phyloP scores from a whole-genome alignment of 2,113 vertebrate genomes.

The Gasterosteus aculeatus region DNA sequence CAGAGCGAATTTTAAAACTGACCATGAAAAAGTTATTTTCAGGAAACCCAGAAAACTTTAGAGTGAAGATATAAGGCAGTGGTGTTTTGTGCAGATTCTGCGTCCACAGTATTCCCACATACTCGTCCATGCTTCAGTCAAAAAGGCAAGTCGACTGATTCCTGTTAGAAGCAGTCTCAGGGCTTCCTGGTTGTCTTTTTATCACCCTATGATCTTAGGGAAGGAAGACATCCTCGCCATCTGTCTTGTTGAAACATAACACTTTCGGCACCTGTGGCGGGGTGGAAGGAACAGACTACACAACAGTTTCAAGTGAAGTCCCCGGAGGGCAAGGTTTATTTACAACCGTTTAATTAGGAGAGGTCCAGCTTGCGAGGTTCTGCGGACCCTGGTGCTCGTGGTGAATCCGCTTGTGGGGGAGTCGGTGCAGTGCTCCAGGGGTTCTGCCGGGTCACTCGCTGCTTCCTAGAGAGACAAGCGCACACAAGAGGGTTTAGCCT shows the following conservation, averaged over 20 bases:
- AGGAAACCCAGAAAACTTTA: background rate
- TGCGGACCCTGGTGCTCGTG: no score
- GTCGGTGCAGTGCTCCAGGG: no score
- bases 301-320: no score
- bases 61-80: background rate
- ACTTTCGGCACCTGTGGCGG: background rate
- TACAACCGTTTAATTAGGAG: no score
- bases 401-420: no score
- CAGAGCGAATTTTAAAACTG: background rate
- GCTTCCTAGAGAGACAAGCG: no score
- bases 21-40: background rate
- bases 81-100: background rate
- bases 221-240: background rate
- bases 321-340: no score
- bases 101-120: background rate
- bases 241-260: slow-evolving; percentile 3
- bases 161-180: background rate
- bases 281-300: no score
- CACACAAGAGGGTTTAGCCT: no score
- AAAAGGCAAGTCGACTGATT: background rate
- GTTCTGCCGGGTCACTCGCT: no score
- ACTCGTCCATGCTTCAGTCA: background rate
- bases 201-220: background rate
- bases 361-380: no score
- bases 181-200: background rate